A percentile compares a stretch with the other conserved stretches of the same genome.
These are phyloP conservation scores for Dimorphilus gyrociliatus DNA, from an alignment of 2,888 invertebrate genomes.

Conservation along the genomic window DNA sequence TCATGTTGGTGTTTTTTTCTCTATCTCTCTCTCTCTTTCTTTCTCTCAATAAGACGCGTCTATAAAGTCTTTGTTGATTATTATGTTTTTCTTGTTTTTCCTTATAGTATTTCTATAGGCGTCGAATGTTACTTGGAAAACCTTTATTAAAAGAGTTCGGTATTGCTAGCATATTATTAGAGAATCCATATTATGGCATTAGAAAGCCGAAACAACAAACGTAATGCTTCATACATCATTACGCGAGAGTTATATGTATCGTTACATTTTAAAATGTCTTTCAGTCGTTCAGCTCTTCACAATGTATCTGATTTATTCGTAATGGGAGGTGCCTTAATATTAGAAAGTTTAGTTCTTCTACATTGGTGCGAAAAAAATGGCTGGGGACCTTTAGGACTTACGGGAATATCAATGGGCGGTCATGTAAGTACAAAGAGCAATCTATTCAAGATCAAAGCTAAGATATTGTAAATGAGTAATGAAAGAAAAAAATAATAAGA, in stretches of 20 bases:
- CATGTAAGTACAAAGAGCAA: conserved; percentile 52
- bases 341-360: conserved; percentile 76
- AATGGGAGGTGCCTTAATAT: conserved; percentile 89
- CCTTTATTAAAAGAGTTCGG: conserved; percentile 73
- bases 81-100: conserved; percentile 5
- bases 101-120: conserved; percentile 67
- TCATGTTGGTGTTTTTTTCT: conserved; percentile 58
- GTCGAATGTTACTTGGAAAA: conserved; percentile 72
- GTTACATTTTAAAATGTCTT: too few species aligned
- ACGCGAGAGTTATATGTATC: too few species aligned
- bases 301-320: conserved; percentile 95
- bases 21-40: too few species aligned
- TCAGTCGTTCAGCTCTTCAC: conserved; percentile 69
- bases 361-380: conserved; percentile 85
- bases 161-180: conserved; percentile 79
- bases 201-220: conserved; percentile 29
- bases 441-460: too few species aligned
- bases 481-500: not conserved
- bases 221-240: too few species aligned
- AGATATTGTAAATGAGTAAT: not conserved
- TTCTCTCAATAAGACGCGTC: not conserved
- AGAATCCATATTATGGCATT: conserved; percentile 59
- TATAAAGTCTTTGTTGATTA: not conserved
- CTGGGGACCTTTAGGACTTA: conserved; percentile 74
- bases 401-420: conserved; percentile 93